Base-by-base conservation (phyloP, 2,888 invertebrate species). In the Lobophora halterata region DNA sequence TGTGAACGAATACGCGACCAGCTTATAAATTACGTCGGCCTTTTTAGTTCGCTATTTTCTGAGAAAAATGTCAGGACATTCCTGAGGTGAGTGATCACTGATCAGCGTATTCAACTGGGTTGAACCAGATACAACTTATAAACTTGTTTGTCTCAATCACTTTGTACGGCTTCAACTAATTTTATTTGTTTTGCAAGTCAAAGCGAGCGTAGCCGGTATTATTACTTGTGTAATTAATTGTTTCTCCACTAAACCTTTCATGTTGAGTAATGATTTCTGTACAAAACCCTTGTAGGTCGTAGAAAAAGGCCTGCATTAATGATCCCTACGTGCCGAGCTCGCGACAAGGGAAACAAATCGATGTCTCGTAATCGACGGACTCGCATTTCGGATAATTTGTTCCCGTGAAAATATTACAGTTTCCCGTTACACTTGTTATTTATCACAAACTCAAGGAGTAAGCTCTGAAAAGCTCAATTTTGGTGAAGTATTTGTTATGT, bases 311-410 rank as follows among this genome's bases (percentile, higher is more conserved):
- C 57, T 58, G 59, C 71, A 72, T 73, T 75, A 74, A 75, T 71
- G 74, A 67, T 61, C 44, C 25, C 40, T 60, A 69, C 70, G 71
- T 72, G 77, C 68, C 66, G 48, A 51, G 61, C 61, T 58, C 55
- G 50, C 63, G 63, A 62, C 58, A 51, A 51, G 52, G 55, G 58
- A 65, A 70, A 73, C 67, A 76, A 77, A 77, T 76, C 65, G 72
- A 59, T 66, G 66, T 65, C 67, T 64, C 65, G 70, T 72, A 76
- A 76, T 71, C 74, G 71, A 63, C 64, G 53, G 63, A 62, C 59
- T 63, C 61, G 52, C 52, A 55, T 59, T 67, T 65, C 56, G 48
- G 40, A 47, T 60, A 59, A 72, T 73, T 70, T 75, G 63, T 74
- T 60, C 51, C 46, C 51, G 55, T 52, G 49, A 63, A 65, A 65